Evolutionary conservation across 1,140 invertebrate genomes (phyloP).

Genomic region (Colletes gigas): DNA sequence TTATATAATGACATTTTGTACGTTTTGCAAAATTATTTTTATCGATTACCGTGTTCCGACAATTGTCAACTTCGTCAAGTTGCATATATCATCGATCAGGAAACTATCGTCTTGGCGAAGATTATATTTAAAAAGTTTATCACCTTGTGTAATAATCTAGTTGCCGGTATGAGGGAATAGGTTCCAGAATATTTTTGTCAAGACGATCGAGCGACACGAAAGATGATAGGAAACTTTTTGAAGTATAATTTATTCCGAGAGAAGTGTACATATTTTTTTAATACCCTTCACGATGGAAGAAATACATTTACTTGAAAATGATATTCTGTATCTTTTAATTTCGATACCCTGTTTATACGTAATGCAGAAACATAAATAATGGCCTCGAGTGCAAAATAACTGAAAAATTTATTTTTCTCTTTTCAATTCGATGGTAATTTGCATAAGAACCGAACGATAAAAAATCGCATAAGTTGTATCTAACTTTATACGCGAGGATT

Average conservation of each 20-base stretch:
- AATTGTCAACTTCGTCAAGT: conserved; percentile 5
- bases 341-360: background rate
- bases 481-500: no score
- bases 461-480: no score
- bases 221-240: conserved; percentile 14
- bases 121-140: conserved; percentile 19
- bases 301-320: conserved; percentile 31
- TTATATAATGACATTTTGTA: conserved; percentile 19
- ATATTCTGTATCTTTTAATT: background rate
- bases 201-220: background rate
- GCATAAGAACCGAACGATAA: no score
- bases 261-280: conserved; percentile 50
- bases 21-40: conserved; percentile 12
- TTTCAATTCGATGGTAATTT: no score
- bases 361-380: no score
- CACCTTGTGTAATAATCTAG: conserved; percentile 19
- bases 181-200: conserved; percentile 15
- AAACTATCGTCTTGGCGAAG: background rate
- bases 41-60: background rate
- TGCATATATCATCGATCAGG: background rate
- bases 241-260: conserved; percentile 46
- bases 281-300: conserved; percentile 30
- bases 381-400: no score
- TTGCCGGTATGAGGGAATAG: conserved; percentile 1
- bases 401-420: no score